Evolutionary conservation across 30 jellyfish, hydroid and myxozoan genomes (phyloP), one percentile per base, ranked within the genome.

Genomic region (Phacellophora camtschatica): DNA sequence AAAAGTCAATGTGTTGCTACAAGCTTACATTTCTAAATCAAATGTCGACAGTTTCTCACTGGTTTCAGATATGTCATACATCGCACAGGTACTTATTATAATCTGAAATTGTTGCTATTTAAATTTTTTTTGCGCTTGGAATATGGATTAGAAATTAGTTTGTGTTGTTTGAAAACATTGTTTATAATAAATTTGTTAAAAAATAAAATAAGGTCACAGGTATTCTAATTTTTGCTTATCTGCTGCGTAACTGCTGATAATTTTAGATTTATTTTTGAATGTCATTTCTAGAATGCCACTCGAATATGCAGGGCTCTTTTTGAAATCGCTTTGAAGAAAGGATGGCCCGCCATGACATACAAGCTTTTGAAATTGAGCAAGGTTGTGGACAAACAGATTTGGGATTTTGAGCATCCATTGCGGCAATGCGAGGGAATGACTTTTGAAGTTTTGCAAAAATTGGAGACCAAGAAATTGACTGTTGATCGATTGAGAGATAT

Each of bases 341-440:
- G 94, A 25, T 88, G 96, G 97, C 96, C 99, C 10, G 88, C 84
- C 31, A 84, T 95, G 96, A 77, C 97, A 13, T 54, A 75, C 71
- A 88, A 91, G 25, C 13, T 95, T 84, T 83, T 87, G 77, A 77
- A 90, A 20, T 75, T 95, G 9, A 74, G 95, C 63, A 95, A 95
- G 36, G 92, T 75, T 42, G 89, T 88, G 2, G 99, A 95, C 41
- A 83, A 83, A 66, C 96, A 80, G 69, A 57, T 88, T 37, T 95
- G 99, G 99, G 93, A 81, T 27, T 80, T 50, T 67, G 99, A 95
- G 59, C 99, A 95, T 66, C 99, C 99, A 0, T 66, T 95, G 18
- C 92, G 93, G 19, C 99, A 95, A 45, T 83, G 73, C 55, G 96
- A 90, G 16, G 97, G 95, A 42, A 28, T 92, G 66, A 82, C 84